These are phyloP conservation scores for Capitulum mitella DNA, from an alignment of 2,888 invertebrate genomes.

Conservation along the genomic window DNA sequence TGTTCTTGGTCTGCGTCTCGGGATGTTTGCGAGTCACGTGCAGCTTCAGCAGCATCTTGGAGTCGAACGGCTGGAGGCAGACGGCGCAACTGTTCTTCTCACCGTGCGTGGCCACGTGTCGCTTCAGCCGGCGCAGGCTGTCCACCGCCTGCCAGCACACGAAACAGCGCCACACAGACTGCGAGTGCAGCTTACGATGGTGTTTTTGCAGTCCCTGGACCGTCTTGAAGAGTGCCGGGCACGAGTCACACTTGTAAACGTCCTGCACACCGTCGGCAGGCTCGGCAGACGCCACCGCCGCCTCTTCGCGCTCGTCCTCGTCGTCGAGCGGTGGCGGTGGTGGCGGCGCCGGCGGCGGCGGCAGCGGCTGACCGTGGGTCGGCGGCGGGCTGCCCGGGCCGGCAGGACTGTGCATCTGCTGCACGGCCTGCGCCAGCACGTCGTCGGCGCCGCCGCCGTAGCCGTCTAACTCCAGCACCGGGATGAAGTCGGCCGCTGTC, in stretches of 20 bases:
- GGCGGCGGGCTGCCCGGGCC: not conserved
- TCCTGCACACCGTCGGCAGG: not conserved
- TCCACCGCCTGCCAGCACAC: constrained; percentile 24
- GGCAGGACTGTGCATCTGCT: constrained; percentile 8
- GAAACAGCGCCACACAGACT: constrained; percentile 18
- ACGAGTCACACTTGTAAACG: constrained; percentile 20
- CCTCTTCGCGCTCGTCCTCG: not conserved
- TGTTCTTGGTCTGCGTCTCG: constrained; percentile 19
- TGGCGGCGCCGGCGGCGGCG: not conserved
- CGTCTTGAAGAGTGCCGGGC: not conserved
- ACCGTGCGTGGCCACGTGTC: constrained; percentile 24
- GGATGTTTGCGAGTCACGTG: constrained; percentile 11
- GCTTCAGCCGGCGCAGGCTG: not conserved
- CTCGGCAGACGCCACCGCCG: not conserved
- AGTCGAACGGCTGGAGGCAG: constrained; percentile 1
- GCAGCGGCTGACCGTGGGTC: not conserved
- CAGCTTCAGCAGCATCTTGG: not conserved
- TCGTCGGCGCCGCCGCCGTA: not conserved
- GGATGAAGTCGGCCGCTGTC: not conserved
- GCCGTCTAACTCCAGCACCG: not conserved
- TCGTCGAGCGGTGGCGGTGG: not conserved
- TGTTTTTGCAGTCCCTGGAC: not conserved
- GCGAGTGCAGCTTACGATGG: constrained; percentile 7
- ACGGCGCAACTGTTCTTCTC: constrained; percentile 15
- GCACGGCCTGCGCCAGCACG: constrained; percentile 8